phyloP scores from a whole-genome alignment of 1,140 invertebrate species.

The Dryas iulia region DNA sequence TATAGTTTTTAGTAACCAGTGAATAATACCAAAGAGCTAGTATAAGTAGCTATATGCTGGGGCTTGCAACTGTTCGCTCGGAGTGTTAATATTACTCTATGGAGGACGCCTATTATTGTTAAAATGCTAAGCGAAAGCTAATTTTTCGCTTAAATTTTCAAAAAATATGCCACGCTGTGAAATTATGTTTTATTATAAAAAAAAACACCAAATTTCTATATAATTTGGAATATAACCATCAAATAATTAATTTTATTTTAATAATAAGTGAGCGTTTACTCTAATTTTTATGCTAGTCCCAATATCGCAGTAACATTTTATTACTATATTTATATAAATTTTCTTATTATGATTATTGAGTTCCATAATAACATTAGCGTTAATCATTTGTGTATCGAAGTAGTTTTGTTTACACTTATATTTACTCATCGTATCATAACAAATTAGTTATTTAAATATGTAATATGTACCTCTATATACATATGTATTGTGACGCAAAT shows the following conservation, averaged over 20 bases:
- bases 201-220: background rate
- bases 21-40: conserved; percentile 72
- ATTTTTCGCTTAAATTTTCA: background rate
- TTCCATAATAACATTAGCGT: conserved; percentile 20
- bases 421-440: conserved; percentile 19
- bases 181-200: background rate
- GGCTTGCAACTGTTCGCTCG: conserved; percentile 27
- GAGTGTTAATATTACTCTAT: conserved; percentile 5
- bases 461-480: conserved; percentile 7
- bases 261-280: conserved; percentile 10
- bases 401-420: conserved; percentile 29
- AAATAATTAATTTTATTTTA: conserved; percentile 2
- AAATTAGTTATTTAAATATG: conserved; percentile 23
- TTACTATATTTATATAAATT: conserved; percentile 29
- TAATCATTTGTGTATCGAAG: conserved; percentile 26
- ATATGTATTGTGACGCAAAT: conserved; percentile 11
- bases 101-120: conserved; percentile 12
- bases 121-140: background rate
- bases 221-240: background rate
- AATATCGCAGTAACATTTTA: conserved; percentile 56
- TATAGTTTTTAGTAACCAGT: conserved; percentile 66
- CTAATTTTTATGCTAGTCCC: conserved; percentile 58
- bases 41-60: conserved; percentile 23
- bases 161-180: background rate
- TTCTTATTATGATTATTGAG: conserved; percentile 22